These are phyloP conservation scores for Oedothorax gibbosus DNA, from an alignment of 1,140 invertebrate genomes.

Conservation along the genomic window DNA sequence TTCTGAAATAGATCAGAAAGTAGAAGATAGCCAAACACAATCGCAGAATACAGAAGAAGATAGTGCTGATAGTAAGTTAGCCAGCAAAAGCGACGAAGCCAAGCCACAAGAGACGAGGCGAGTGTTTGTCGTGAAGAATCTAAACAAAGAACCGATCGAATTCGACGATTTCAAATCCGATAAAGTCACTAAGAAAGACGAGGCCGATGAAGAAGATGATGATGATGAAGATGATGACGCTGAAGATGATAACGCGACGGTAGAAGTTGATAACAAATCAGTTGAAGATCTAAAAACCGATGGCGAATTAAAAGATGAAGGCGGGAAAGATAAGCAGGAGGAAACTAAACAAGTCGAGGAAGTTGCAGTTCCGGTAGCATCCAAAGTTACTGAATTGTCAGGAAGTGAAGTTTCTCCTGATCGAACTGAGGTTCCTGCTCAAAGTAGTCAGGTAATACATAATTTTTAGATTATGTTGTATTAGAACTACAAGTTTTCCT, in stretches of 20 bases:
- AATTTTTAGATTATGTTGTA: no score
- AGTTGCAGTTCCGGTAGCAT: not conserved
- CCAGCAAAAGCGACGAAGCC: no score
- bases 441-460: no score
- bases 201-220: conserved; percentile 41
- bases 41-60: conserved; percentile 64
- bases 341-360: conserved; percentile 21
- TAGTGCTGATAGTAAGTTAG: conserved; percentile 22
- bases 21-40: conserved; percentile 62
- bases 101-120: not conserved
- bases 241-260: not conserved
- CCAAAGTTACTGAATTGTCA: not conserved
- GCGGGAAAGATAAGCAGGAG: not conserved
- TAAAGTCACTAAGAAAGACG: conserved; percentile 4
- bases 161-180: not conserved
- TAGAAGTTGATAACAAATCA: not conserved
- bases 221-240: conserved; percentile 33
- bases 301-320: conserved; percentile 17
- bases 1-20: conserved; percentile 65
- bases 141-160: not conserved
- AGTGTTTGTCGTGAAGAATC: not conserved
- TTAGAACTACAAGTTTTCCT: no score
- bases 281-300: not conserved
- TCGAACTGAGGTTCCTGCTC: no score
- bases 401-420: no score